Evolutionary conservation across 2,797 vertebrate genomes (phyloP), one percentile per base, ranked within the genome.

Genomic region (Falco naumanni): DNA sequence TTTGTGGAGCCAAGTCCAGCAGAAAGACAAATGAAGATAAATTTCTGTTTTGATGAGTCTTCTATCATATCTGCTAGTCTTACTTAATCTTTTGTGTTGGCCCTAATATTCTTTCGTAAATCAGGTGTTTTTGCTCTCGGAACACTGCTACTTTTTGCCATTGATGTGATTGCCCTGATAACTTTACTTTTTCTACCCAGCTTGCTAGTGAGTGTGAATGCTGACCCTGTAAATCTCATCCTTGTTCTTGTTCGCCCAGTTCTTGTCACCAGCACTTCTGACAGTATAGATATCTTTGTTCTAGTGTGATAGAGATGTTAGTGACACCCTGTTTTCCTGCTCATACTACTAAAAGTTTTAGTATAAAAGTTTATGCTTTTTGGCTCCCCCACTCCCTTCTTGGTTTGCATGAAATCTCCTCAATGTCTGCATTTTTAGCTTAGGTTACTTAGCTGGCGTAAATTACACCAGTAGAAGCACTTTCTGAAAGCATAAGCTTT

Each of bases 21-120:
- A 84, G 51, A 90, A 91, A 57, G 43, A 66, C 33, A 83, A 87
- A 91, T 61, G 4, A 79, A 82, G 56, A 89, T 64, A 68, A 60
- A 79, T 64, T 79, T 87, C 33, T 89, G 16, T 79, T 92, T 91
- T 70, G 33, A 89, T 43, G 48, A 87, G 25, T 95, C 70, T 95
- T 56, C 48, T 60, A 0, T 84, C 45, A 43, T 19, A 71, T 87
- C 80, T 91, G 13, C 71, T 89, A 34, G 65, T 65, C 39, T 71
- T 64, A 54, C 28, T 54, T 66, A 60, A 41, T 87, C 34, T 65
- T 72, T 76, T 92, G 6, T 89, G 31, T 72, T 86, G 54, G 10
- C 75, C 48, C 47, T 85, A 47, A 56, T 88, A 66, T 22, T 41
- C 16, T 59, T 6, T 91, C 29, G n/a, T 77, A 74, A 94, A 93